These are phyloP conservation scores for Melanotaenia maccullochi DNA, from an alignment of 2,797 vertebrate species.

Conservation along the genomic window DNA sequence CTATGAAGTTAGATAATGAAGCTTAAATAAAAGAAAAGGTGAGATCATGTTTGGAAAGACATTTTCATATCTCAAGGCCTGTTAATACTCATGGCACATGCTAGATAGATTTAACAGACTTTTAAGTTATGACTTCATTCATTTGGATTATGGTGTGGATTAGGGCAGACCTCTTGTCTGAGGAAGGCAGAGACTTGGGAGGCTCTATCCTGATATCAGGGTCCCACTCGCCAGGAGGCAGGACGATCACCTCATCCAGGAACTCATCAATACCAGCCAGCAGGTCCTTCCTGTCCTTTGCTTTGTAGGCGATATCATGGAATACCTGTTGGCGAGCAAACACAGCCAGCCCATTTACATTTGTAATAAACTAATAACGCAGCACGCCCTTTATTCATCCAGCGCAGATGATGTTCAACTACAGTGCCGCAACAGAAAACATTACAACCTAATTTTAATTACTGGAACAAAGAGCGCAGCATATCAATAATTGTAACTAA, in stretches of 20 bases:
- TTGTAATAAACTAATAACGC: constrained; percentile 2
- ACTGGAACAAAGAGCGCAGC: not conserved
- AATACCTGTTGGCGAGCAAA: constrained; percentile 86
- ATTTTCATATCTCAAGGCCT: not conserved
- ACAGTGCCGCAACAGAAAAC: not conserved
- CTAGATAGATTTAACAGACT: constrained; percentile 6
- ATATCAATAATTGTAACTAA: not conserved
- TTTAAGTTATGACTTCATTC: constrained; percentile 3
- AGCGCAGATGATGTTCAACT: not conserved
- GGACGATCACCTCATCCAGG: constrained; percentile 96
- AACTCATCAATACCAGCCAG: constrained; percentile 98
- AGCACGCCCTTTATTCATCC: not conserved
- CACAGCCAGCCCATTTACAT: not conserved
- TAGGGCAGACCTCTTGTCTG: constrained; percentile 91
- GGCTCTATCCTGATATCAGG: constrained; percentile 98
- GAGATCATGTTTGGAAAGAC: not conserved
- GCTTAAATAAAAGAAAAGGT: not conserved
- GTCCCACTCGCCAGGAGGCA: constrained; percentile 98
- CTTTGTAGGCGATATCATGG: constrained; percentile 98
- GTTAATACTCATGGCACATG: not conserved
- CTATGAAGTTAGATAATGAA: not conserved
- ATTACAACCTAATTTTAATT: not conserved
- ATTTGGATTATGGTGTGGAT: constrained; percentile 17
- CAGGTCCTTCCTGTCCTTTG: constrained; percentile 93
- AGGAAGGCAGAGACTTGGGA: constrained; percentile 94